A percentile compares a stretch with the other conserved stretches of the same genome.
Evolutionary conservation across 2,888 invertebrate species (phyloP).

Genomic region (Dicyrtoma fusca): DNA sequence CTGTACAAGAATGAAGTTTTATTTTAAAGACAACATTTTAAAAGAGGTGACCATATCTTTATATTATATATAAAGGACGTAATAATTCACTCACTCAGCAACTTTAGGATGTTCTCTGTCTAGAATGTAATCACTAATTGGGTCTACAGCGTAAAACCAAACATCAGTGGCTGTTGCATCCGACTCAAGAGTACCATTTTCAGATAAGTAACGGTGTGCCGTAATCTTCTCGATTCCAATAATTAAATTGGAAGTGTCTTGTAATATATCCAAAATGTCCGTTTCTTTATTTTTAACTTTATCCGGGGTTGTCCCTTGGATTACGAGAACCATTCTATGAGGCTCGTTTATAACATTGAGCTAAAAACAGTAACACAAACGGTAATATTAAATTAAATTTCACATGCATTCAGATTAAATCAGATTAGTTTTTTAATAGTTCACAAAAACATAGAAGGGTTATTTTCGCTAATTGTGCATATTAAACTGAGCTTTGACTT

Average conservation of each 20-base stretch:
- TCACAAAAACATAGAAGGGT: neutral
- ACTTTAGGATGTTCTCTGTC: slow-evolving; percentile 72
- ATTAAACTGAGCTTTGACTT: slow-evolving; percentile 11
- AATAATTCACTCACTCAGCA: slow-evolving; percentile 65
- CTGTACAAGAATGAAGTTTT: slow-evolving; percentile 59
- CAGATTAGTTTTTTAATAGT: too few species aligned
- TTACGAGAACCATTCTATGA: slow-evolving; percentile 76
- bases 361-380: slow-evolving; percentile 60
- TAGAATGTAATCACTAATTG: slow-evolving; percentile 73
- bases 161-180: slow-evolving; percentile 78
- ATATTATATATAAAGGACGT: slow-evolving; percentile 27
- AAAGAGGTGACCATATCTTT: neutral
- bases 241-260: slow-evolving; percentile 74
- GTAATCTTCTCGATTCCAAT: slow-evolving; percentile 83
- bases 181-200: slow-evolving; percentile 73
- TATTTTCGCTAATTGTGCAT: neutral
- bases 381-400: slow-evolving; percentile 4
- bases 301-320: slow-evolving; percentile 75
- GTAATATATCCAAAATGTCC: slow-evolving; percentile 68
- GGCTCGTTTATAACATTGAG: slow-evolving; percentile 77
- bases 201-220: slow-evolving; percentile 72
- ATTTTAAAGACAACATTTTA: neutral
- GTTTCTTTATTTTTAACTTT: slow-evolving; percentile 66
- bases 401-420: too few species aligned
- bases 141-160: slow-evolving; percentile 85